phyloP scores from a whole-genome alignment of 2,113 vertebrate species.

The Nerophis ophidion region DNA sequence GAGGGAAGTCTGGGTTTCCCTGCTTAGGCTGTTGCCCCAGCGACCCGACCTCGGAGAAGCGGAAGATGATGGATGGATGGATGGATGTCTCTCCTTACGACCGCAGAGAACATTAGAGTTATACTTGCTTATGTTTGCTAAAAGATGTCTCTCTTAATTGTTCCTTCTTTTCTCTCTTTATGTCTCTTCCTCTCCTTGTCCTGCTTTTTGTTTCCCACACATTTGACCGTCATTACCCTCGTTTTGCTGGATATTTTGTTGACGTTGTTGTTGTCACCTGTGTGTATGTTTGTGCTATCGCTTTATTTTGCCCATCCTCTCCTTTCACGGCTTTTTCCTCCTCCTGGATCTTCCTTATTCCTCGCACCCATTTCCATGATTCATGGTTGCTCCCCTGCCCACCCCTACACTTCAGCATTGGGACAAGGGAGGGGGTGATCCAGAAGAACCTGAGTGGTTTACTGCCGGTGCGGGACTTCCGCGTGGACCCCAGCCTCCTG shows the following conservation, averaged over 20 bases:
- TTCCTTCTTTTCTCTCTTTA: conserved; percentile 72
- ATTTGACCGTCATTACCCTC: conserved; percentile 12
- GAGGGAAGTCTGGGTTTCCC: no score
- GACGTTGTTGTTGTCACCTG: conserved; percentile 6
- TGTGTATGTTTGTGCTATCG: conserved; percentile 29
- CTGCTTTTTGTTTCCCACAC: conserved; percentile 23
- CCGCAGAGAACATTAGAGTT: conserved; percentile 79
- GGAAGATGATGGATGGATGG: no score
- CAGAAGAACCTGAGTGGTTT: conserved; percentile 99
- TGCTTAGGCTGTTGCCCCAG: no score
- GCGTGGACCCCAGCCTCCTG: conserved; percentile 94
- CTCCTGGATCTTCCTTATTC: neutral
- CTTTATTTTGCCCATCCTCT: conserved; percentile 15
- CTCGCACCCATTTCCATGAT: conserved; percentile 10
- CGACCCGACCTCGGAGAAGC: no score
- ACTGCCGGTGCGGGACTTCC: conserved; percentile 94
- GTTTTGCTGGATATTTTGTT: conserved; percentile 9
- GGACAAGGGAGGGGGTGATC: conserved; percentile 96
- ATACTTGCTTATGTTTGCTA: conserved; percentile 73
- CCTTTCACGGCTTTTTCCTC: neutral
- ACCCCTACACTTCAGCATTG: conserved; percentile 82
- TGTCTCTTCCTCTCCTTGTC: conserved; percentile 23
- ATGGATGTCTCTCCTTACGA: conserved; percentile 28
- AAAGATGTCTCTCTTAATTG: conserved; percentile 83
- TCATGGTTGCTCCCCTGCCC: conserved; percentile 9